A percentile compares a stretch with the other conserved stretches of the same genome.
These are phyloP conservation scores for Tenebrosternarchus preto DNA, from an alignment of 2,113 vertebrate genomes.

Conservation along the genomic window DNA sequence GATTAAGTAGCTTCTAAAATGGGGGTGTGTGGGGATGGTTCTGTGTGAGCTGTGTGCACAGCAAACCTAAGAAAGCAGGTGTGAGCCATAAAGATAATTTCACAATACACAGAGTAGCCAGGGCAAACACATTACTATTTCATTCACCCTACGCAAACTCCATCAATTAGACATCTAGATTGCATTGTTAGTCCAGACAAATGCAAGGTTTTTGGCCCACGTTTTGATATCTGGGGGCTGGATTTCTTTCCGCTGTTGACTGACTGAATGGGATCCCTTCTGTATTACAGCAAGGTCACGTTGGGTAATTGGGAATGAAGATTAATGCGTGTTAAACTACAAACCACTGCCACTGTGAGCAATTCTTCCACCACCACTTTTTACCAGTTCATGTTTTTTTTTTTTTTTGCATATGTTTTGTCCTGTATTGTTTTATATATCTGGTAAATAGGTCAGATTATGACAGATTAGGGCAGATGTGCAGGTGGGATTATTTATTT, in stretches of 20 bases:
- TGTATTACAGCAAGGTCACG: no score
- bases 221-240: conserved; percentile 22
- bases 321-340: neutral
- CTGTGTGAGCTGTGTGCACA: conserved; percentile 39
- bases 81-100: conserved; percentile 48
- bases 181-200: conserved; percentile 37
- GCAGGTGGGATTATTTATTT: no score
- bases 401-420: no score
- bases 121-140: conserved; percentile 32
- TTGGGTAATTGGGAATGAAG: conserved; percentile 20
- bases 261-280: neutral
- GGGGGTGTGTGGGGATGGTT: conserved; percentile 47
- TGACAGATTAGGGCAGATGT: no score
- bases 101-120: conserved; percentile 31
- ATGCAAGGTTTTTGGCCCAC: conserved; percentile 13
- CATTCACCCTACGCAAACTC: conserved; percentile 25
- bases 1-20: conserved; percentile 54
- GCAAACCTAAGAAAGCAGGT: conserved; percentile 52
- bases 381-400: neutral
- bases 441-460: no score
- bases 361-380: neutral
- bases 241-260: neutral
- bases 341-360: neutral
- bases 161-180: conserved; percentile 50
- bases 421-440: no score